A percentile compares a stretch with the other conserved stretches of the same genome.
Evolutionary conservation across 2,113 vertebrate species (phyloP).

Genomic region (Semnornis frantzii): DNA sequence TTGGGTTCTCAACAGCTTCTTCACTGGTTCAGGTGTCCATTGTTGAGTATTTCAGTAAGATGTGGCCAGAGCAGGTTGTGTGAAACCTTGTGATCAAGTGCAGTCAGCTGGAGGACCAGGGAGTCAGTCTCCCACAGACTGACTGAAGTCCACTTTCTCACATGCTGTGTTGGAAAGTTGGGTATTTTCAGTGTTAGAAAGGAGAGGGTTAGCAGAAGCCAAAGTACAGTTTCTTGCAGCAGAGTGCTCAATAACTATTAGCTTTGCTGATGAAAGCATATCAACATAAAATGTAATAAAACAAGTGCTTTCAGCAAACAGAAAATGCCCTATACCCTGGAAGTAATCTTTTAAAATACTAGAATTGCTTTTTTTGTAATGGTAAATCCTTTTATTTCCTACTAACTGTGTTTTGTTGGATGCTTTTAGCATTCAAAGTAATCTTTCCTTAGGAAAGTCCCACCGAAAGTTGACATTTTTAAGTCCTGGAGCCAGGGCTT

Average conservation of each 20-base stretch:
- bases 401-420: background rate
- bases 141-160: background rate
- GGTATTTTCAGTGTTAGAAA: background rate
- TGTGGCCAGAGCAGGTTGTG: background rate
- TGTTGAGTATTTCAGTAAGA: background rate
- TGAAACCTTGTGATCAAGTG: background rate
- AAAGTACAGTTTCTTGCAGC: slow-evolving; percentile 39
- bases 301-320: background rate
- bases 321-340: background rate
- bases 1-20: background rate
- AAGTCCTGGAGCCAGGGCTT: background rate
- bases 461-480: background rate
- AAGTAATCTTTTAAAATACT: background rate
- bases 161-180: background rate
- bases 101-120: background rate
- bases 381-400: background rate
- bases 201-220: slow-evolving; percentile 7
- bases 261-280: slow-evolving; percentile 24
- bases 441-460: slow-evolving; percentile 4
- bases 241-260: slow-evolving; percentile 32
- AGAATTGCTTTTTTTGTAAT: background rate
- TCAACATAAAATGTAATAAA: background rate
- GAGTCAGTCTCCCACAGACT: background rate
- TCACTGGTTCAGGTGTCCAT: fast-evolving
- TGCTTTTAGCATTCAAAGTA: slow-evolving; percentile 5